These are phyloP conservation scores for Drosophila pseudotakahashii DNA, from an alignment of 2,888 invertebrate species.

Conservation along the genomic window DNA sequence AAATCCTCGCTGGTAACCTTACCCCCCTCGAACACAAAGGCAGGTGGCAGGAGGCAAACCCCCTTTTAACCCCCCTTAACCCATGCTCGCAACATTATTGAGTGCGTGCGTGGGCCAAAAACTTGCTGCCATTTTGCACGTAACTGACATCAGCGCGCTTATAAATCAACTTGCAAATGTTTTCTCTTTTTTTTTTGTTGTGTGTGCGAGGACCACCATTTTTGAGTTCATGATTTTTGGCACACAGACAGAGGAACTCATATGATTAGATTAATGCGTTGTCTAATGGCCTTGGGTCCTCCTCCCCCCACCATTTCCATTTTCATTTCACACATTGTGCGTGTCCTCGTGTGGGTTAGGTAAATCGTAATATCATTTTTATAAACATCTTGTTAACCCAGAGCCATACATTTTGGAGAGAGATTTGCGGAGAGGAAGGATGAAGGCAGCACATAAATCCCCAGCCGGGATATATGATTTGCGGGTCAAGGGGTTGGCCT, in stretches of 20 bases:
- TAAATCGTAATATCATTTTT: slow-evolving; percentile 43
- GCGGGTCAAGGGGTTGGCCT: slow-evolving; percentile 26
- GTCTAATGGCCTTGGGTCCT: slow-evolving; percentile 65
- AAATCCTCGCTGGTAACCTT: slow-evolving; percentile 52
- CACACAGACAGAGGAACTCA: slow-evolving; percentile 49
- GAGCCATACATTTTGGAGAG: background rate
- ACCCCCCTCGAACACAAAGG: slow-evolving; percentile 10
- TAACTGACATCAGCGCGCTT: slow-evolving; percentile 76
- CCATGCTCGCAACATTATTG: slow-evolving; percentile 59
- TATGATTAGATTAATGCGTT: slow-evolving; percentile 77
- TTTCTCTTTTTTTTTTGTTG: background rate
- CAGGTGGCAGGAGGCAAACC: no score
- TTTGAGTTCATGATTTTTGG: slow-evolving; percentile 65
- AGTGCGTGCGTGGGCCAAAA: slow-evolving; percentile 63
- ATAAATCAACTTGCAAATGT: slow-evolving; percentile 75
- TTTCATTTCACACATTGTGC: slow-evolving; percentile 20
- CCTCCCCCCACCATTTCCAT: slow-evolving; percentile 2
- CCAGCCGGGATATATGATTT: slow-evolving; percentile 31
- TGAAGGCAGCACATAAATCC: slow-evolving; percentile 24
- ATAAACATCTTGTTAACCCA: slow-evolving; percentile 47
- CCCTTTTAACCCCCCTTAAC: slow-evolving; percentile 2
- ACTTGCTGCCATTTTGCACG: slow-evolving; percentile 61
- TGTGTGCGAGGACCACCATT: slow-evolving; percentile 15
- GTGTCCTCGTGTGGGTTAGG: slow-evolving; percentile 29
- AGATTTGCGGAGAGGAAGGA: no score